Base-by-base conservation (phyloP, 1,140 invertebrate genomes). In the Micrasema longulum region DNA sequence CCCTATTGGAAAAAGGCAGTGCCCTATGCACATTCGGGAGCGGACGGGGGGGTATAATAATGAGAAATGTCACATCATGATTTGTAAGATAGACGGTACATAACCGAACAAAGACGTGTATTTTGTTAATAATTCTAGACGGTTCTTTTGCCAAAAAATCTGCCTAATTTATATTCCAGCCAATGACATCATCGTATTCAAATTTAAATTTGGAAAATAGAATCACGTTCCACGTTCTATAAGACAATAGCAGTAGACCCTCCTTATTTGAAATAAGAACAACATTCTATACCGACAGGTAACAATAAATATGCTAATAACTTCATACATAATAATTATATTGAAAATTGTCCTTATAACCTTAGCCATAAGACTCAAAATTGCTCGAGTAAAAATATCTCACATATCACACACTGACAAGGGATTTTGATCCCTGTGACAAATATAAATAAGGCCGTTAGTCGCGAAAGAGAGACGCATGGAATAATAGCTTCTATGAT, bases 241-340 rank as follows among this genome's bases (percentile, higher is more conserved):
- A 57, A 57, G 53, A 36, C 23, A 57, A 57, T 57, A 14, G 26
- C 23, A 20, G 18, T 12, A n/a, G n/a, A n/a, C 5, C 43, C 43
- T 14, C 41, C 41, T 45, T 45, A 16, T 16, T 31, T 31, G 26
- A 31, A 31, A 31, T 31, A 31, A 31, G 43, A 47, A 47, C n/a
- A 16, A 47, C 14, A 31, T 31, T 57, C 53, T 14, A 57, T 14
- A 57, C 23, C 14, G 12, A 12, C 3, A 12, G 31, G 16, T 16
- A 7, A 41, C 38, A 43, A 63, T 63, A 63, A 43, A 63, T 43
- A 63, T 63, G 57, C 57, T 63, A 63, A 63, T 63, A 23, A 9
- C 7, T 11, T 23, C 38, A 43, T 41, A 63, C 60, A n/a, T 18
- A 41, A 41, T 23, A 31, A 22, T 36, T 57, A 10, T 14, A 57